Evolutionary conservation across 1,140 invertebrate genomes (phyloP).

Genomic region (Drosophila melanica): DNA sequence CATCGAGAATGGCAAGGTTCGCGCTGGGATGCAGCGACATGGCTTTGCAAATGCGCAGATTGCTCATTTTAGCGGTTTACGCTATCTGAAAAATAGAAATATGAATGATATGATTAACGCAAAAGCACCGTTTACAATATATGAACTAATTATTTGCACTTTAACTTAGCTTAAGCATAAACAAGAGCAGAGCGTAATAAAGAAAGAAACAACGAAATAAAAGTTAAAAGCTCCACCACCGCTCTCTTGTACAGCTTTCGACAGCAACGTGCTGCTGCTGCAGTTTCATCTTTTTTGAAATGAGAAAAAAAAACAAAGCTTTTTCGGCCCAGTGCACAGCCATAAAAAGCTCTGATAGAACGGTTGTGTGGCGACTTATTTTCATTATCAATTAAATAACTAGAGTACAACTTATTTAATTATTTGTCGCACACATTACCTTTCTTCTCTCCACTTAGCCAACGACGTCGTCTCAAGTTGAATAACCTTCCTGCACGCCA

Average conservation of each 20-base stretch:
- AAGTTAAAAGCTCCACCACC: constrained; percentile 49
- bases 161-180: constrained; percentile 25
- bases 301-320: constrained; percentile 29
- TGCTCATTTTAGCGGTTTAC: constrained; percentile 37
- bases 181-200: neutral
- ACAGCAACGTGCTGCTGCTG: constrained; percentile 25
- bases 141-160: constrained; percentile 21
- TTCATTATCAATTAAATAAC: constrained; percentile 8
- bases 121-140: constrained; percentile 8
- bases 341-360: constrained; percentile 38
- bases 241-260: constrained; percentile 33
- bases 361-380: constrained; percentile 4
- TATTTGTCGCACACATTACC: constrained; percentile 11
- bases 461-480: constrained; percentile 25
- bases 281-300: constrained; percentile 30
- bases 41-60: constrained; percentile 58
- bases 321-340: constrained; percentile 20
- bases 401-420: constrained; percentile 6
- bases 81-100: neutral
- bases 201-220: constrained; percentile 20
- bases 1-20: neutral
- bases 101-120: neutral
- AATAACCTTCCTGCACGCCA: constrained; percentile 47
- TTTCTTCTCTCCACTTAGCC: neutral
- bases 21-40: constrained; percentile 61